These are phyloP conservation scores for Globodera rostochiensis DNA, from an alignment of 1,140 invertebrate genomes.

Conservation along the genomic window DNA sequence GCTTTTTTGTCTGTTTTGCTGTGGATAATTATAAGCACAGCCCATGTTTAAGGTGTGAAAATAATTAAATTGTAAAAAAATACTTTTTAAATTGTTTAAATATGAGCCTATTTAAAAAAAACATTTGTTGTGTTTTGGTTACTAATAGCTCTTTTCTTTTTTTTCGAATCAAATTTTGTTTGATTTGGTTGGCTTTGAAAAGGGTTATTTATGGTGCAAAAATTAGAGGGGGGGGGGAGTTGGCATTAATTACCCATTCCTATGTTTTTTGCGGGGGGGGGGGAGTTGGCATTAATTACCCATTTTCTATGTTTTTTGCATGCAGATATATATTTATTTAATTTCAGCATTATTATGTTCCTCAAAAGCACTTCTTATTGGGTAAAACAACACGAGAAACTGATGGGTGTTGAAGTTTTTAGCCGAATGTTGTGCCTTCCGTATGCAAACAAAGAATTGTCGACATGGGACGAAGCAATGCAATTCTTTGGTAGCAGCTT, in stretches of 20 bases:
- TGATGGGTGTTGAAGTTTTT: not conserved
- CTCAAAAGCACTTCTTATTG: not conserved
- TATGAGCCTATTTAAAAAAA: too few relatives aligned
- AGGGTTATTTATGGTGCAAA: too few relatives aligned
- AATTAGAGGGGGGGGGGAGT: too few relatives aligned
- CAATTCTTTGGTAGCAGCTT: not conserved
- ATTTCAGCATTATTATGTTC: not conserved
- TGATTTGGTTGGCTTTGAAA: not conserved
- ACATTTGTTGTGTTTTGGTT: too few relatives aligned
- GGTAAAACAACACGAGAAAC: not conserved
- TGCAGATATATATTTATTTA: not conserved
- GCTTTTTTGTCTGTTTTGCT: not conserved
- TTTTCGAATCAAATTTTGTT: not conserved
- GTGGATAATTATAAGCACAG: not conserved
- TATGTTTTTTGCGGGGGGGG: too few relatives aligned
- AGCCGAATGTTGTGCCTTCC: slow-evolving; percentile 2
- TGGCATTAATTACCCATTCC: too few relatives aligned
- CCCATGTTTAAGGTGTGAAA: not conserved
- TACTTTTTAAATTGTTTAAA: too few relatives aligned
- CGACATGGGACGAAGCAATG: not conserved
- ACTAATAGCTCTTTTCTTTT: too few relatives aligned
- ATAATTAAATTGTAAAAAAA: too few relatives aligned
- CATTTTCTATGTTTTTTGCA: not conserved
- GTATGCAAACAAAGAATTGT: slow-evolving; percentile 1
- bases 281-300: too few relatives aligned